Conservation (phyloP, 2,797 vertebrate species). For the Chelidonichthys spinosus region DNA sequence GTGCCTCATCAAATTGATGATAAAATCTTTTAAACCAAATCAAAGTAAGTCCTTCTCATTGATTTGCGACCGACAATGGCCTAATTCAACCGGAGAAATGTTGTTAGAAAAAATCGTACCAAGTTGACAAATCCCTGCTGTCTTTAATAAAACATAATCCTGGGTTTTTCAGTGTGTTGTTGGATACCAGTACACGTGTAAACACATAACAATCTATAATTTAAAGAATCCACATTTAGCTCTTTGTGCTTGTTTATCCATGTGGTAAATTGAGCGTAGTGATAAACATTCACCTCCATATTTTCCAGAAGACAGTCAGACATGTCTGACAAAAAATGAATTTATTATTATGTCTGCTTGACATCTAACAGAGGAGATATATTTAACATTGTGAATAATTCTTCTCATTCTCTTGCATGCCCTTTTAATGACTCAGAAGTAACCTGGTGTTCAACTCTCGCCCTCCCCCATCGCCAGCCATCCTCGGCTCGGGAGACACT, state of each 20-base stretch:
- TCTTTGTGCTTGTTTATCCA: slow-evolving; percentile 14
- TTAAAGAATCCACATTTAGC: slow-evolving; percentile 1
- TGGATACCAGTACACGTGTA: slow-evolving; percentile 2
- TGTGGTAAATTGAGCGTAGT: slow-evolving; percentile 33
- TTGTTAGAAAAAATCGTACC: background rate
- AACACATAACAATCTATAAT: background rate
- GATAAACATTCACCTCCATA: slow-evolving; percentile 29
- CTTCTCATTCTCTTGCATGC: slow-evolving; percentile 11
- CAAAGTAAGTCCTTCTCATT: background rate
- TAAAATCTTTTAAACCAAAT: background rate
- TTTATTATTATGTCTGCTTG: background rate
- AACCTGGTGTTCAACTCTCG: slow-evolving; percentile 24
- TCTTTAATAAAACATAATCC: slow-evolving; percentile 16
- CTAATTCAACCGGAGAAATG: background rate
- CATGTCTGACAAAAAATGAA: no score
- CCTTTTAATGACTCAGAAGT: slow-evolving; percentile 23
- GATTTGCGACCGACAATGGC: background rate
- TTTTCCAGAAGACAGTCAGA: slow-evolving; percentile 39
- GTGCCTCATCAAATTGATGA: background rate
- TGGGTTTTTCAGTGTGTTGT: background rate
- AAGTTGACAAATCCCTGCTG: background rate
- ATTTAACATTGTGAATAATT: slow-evolving; percentile 27
- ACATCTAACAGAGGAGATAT: slow-evolving; percentile 16
- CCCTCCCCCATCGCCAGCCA: background rate
- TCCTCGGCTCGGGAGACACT: slow-evolving; percentile 10